These are phyloP conservation scores for Ectemnius continuus DNA, from an alignment of 2,888 invertebrate species.

Conservation along the genomic window DNA sequence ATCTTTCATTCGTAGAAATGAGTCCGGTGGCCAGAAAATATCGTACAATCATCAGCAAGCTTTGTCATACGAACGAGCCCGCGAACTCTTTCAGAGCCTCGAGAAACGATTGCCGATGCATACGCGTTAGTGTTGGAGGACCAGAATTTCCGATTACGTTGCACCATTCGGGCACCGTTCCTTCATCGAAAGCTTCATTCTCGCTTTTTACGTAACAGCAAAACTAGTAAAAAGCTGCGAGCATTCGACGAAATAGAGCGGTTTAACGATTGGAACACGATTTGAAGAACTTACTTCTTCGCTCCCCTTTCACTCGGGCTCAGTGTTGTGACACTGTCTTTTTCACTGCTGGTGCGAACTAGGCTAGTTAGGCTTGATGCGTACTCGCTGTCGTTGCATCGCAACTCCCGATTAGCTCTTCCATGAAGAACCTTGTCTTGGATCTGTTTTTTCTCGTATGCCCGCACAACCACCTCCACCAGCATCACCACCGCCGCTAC, in stretches of 20 bases:
- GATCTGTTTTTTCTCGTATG: slow-evolving; percentile 32
- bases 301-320: slow-evolving; percentile 21
- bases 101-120: slow-evolving; percentile 19
- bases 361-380: slow-evolving; percentile 46
- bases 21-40: slow-evolving; percentile 40
- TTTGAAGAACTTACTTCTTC: slow-evolving; percentile 41
- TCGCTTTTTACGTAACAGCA: slow-evolving; percentile 24
- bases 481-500: slow-evolving; percentile 8
- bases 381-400: slow-evolving; percentile 31
- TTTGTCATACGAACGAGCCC: slow-evolving; percentile 38
- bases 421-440: slow-evolving; percentile 47
- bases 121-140: neutral
- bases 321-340: slow-evolving; percentile 15
- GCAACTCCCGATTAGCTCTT: slow-evolving; percentile 45
- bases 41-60: slow-evolving; percentile 32
- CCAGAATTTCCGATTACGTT: neutral
- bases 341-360: slow-evolving; percentile 11
- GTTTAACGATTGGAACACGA: slow-evolving; percentile 16
- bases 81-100: slow-evolving; percentile 27
- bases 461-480: slow-evolving; percentile 32
- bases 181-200: slow-evolving; percentile 19
- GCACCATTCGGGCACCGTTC: slow-evolving; percentile 1
- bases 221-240: neutral
- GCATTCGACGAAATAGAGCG: slow-evolving; percentile 28
- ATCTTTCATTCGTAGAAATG: slow-evolving; percentile 47